A percentile compares a stretch with the other conserved stretches of the same genome.
Conservation (phyloP, 2,797 vertebrate genomes). For the Ficedula albicollis region DNA sequence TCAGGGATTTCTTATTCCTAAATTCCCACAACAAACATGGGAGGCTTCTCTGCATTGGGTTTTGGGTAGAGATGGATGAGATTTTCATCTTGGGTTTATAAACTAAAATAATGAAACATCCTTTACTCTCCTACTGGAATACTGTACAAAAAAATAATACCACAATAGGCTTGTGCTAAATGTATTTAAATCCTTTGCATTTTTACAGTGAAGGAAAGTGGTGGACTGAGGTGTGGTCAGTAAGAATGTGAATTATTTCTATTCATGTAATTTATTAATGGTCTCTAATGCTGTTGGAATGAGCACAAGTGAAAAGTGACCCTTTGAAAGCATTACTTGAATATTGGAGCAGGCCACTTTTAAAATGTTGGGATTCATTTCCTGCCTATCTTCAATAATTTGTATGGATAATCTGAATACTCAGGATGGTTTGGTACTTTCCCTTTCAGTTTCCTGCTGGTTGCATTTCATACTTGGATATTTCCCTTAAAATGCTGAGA, state of each 20-base stretch:
- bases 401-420: neutral
- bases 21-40: neutral
- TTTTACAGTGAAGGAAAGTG: neutral
- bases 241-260: conserved; percentile 41
- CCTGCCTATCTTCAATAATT: neutral
- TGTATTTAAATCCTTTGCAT: neutral
- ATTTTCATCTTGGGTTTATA: neutral
- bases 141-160: neutral
- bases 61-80: neutral
- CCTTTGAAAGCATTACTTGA: neutral
- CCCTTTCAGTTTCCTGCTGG: neutral
- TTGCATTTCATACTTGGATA: neutral
- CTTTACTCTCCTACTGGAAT: neutral
- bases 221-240: neutral
- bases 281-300: neutral
- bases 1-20: neutral
- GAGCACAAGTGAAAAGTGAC: neutral
- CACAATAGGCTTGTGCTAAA: neutral
- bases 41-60: neutral
- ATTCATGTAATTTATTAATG: conserved; percentile 32
- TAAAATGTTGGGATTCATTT: neutral
- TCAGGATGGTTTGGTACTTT: conserved; percentile 1
- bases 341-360: neutral
- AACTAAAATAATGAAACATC: neutral
- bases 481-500: neutral